Base-by-base conservation (phyloP, 1,140 invertebrate genomes). In the Hormaphis cornu region DNA sequence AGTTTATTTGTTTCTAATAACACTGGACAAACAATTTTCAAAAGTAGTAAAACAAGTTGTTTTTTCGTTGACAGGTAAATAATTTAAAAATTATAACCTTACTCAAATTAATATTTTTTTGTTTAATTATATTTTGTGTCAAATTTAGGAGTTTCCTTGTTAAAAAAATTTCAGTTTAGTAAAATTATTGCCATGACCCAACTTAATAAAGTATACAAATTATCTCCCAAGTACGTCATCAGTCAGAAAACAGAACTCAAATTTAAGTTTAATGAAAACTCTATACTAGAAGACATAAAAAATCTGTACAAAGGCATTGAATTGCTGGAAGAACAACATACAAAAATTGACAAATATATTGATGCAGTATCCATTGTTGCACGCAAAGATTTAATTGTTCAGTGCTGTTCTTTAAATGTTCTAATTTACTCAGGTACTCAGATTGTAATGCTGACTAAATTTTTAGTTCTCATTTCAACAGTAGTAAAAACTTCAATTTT, bases 401-500 rank as follows among this genome's bases (percentile, higher is more conserved):
- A 66, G 16, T 2, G n/a, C 6, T 48, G 40, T 33, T 66, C 61
- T 22, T 20, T 66, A 3, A 35, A 66, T 16, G 3, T 66, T 48
- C 35, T 66, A 46, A 66, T 66, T n/a, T 66, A 66, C 33, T 66
- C 61, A 66, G 61, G 61, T 66, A 66, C 33, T 66, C 61, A 66
- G 61, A 44, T 66, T 18, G 16, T 66, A 48, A 16, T 46, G 4
- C 33, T 16, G 6, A 66, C 33, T 48, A 3, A 33, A 56, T 56
- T 61, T 5, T 28, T 26, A 3, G 18, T 8, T n/a, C 1, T 7
- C 14, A 6, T 48, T 24, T 56, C 28, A 35, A 35, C 20, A n/a
- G n/a, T n/a, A n/a, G n/a, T 9, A 24, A 46, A 22, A 5, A 28
- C 22, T 28, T 4, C 48, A 22, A 16, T 4, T 20, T 35, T 66